These are phyloP conservation scores for Apteryx owenii DNA, from an alignment of 2,113 vertebrate genomes.

Conservation along the genomic window DNA sequence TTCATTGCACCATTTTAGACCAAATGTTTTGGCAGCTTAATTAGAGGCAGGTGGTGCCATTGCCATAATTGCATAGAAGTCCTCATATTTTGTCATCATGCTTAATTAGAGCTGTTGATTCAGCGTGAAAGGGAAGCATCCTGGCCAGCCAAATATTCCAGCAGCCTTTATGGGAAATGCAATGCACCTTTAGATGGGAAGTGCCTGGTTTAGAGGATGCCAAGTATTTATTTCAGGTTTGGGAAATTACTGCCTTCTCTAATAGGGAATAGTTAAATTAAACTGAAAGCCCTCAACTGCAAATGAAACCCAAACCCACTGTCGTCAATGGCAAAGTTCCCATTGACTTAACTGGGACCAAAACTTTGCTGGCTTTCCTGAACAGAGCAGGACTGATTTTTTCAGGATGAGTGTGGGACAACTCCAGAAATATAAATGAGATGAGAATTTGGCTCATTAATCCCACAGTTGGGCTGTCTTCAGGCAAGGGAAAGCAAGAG, in stretches of 20 bases:
- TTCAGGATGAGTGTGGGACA: not conserved
- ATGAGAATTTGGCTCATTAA: not conserved
- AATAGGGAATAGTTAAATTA: conserved; percentile 5
- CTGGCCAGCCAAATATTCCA: conserved; percentile 31
- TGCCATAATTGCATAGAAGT: conserved; percentile 66
- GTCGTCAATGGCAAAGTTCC: conserved; percentile 8
- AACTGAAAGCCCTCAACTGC: not conserved
- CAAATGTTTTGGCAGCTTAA: conserved; percentile 77
- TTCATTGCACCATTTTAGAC: conserved; percentile 53
- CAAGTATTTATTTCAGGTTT: conserved; percentile 7
- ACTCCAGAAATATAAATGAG: not conserved
- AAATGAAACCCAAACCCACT: not conserved
- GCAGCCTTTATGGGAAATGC: not conserved
- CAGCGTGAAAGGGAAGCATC: conserved; percentile 38
- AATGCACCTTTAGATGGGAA: conserved; percentile 3
- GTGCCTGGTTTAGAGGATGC: not conserved
- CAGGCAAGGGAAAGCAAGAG: not conserved
- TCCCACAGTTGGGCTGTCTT: not conserved
- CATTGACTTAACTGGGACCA: conserved; percentile 12
- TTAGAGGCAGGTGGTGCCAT: conserved; percentile 66
- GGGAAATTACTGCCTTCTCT: not conserved
- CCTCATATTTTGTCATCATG: conserved; percentile 66
- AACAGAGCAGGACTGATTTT: not conserved
- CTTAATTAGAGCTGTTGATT: conserved; percentile 61
- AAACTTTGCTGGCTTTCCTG: conserved; percentile 25